Evolutionary conservation across 2,888 invertebrate genomes (phyloP), one percentile per base, ranked within the genome.

Genomic region (Temnothorax unifasciatus): DNA sequence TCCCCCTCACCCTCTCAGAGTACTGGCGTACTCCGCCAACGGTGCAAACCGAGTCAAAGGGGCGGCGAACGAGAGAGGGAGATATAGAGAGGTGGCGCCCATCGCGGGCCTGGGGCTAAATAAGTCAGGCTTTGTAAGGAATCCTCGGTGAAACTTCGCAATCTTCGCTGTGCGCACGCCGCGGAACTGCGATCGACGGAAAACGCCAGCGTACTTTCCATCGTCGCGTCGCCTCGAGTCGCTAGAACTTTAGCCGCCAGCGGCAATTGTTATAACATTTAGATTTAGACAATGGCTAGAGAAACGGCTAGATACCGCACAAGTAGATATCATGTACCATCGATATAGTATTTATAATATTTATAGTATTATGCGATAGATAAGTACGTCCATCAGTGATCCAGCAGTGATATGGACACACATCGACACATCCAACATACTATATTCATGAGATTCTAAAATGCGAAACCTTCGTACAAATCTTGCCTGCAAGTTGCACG

Each of bases 81-180:
- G 82, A 82, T 59, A 61, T 66, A 52, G 84, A 82, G 68, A 82
- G 63, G 63, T 57, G 59, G 75, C 25, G 71, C 69, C 57, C 71
- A 59, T 69, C 83, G 76, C 57, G 73, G 81, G 84, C 88, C 88
- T 64, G 85, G 79, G 90, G 91, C 91, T 92, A 93, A 94, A 93
- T 94, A 93, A 94, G 93, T 93, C 92, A 92, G 91, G 92, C 91
- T 93, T 93, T 93, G 91, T 90, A 91, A 92, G 91, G 92, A 93
- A 93, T 94, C 92, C 88, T 76, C 85, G 85, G 87, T 85, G 83
- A 90, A 93, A 93, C 92, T 92, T 93, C 83, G 91, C 92, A 92
- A 93, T 92, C 91, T 92, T 92, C 90, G 86, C 89, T 85, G 44
- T 77, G 83, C 81, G 71, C 85, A 57, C 71, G 59, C 73, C 64